Conservation (phyloP, 2,113 vertebrate species). For the Meriones unguiculatus region DNA sequence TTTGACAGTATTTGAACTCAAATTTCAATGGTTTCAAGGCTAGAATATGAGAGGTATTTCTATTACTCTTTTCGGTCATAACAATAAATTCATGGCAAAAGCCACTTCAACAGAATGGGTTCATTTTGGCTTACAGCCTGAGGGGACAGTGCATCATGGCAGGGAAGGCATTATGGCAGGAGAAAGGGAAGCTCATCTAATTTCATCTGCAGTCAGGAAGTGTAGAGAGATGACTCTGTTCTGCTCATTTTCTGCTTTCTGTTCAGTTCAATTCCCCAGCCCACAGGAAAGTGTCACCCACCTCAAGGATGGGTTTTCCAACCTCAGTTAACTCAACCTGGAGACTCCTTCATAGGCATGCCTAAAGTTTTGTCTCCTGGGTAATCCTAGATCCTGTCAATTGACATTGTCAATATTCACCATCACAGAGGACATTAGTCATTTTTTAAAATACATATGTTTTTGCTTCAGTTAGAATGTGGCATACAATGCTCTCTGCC, state of each 20-base stretch:
- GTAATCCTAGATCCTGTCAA: not conserved
- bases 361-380: not conserved
- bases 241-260: not conserved
- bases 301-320: not conserved
- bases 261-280: not conserved
- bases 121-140: not conserved
- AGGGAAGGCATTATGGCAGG: not conserved
- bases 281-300: too few relatives aligned
- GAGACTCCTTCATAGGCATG: not conserved
- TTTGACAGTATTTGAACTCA: constrained; percentile 24
- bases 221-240: not conserved
- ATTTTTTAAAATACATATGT: not conserved
- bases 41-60: not conserved
- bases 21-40: constrained; percentile 23
- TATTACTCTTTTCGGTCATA: not conserved
- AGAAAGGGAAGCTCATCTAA: not conserved
- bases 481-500: not conserved
- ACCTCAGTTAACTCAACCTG: not conserved
- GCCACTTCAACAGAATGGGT: not conserved
- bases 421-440: not conserved
- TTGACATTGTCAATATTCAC: not conserved
- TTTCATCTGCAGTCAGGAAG: not conserved
- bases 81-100: not conserved
- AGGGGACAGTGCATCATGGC: not conserved
- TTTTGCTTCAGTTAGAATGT: not conserved